Percentiles rank a stretch among this genome's conserved stretches.
Conservation (phyloP, 1,140 invertebrate species). For the Episyrphus balteatus region DNA sequence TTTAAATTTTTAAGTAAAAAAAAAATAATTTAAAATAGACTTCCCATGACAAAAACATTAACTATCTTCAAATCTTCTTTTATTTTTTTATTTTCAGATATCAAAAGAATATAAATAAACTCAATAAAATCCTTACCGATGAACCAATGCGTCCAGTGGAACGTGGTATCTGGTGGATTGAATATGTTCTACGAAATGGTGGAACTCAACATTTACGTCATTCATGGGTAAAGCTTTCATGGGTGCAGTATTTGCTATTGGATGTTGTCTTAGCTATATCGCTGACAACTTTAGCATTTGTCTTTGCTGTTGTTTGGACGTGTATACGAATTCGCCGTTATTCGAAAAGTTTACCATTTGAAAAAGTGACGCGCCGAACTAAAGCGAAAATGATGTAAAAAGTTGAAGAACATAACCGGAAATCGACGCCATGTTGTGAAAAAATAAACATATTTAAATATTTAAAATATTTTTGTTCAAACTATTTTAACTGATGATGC, state of each 20-base stretch:
- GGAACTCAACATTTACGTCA: slow-evolving; percentile 32
- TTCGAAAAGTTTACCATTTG: slow-evolving; percentile 5
- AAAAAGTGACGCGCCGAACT: neutral
- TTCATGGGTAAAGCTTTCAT: slow-evolving; percentile 25
- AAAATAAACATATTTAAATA: too few relatives aligned
- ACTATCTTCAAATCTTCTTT: neutral
- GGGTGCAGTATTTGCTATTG: slow-evolving; percentile 38
- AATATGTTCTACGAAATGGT: slow-evolving; percentile 39
- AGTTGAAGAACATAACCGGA: neutral
- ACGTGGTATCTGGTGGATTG: slow-evolving; percentile 41
- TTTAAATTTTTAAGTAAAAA: too few relatives aligned
- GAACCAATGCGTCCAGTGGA: slow-evolving; percentile 32
- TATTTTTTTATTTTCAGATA: neutral
- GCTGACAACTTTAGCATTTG: neutral
- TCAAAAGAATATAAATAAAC: neutral
- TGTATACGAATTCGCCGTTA: neutral
- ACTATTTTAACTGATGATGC: too few relatives aligned
- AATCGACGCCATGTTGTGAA: neutral
- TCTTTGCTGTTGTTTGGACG: neutral
- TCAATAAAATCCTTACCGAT: slow-evolving; percentile 16
- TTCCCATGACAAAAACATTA: too few relatives aligned
- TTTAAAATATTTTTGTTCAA: too few relatives aligned
- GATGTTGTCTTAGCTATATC: slow-evolving; percentile 29
- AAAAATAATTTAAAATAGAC: too few relatives aligned
- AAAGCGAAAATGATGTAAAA: too few relatives aligned